Conservation (phyloP, 2,888 invertebrate genomes). For the Ochlodes sylvanus region DNA sequence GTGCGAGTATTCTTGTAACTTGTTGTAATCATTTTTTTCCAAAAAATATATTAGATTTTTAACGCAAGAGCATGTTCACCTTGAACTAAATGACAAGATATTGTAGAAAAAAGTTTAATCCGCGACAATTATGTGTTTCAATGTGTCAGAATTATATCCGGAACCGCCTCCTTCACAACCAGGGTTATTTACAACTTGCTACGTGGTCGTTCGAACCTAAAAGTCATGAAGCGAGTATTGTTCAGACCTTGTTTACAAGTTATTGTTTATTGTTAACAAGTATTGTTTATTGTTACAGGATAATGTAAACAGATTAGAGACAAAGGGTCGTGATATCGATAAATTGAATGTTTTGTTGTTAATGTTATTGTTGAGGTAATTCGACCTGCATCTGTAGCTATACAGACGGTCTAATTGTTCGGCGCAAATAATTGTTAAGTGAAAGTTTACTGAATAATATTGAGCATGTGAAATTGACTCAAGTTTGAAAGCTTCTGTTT, state of each 20-base stretch:
- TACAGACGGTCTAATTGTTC: slow-evolving; percentile 44
- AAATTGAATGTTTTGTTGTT: slow-evolving; percentile 41
- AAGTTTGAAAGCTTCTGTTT: neutral
- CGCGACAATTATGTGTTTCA: too few species aligned
- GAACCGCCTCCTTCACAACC: neutral
- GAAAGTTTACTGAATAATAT: slow-evolving; percentile 43
- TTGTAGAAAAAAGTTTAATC: too few species aligned
- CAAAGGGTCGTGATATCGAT: slow-evolving; percentile 24
- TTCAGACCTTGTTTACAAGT: slow-evolving; percentile 20
- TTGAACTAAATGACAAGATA: too few species aligned
- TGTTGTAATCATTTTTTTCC: too few species aligned
- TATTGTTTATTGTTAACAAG: slow-evolving; percentile 20
- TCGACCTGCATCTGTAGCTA: slow-evolving; percentile 39
- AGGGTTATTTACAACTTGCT: neutral
- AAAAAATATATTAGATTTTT: too few species aligned
- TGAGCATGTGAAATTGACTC: neutral
- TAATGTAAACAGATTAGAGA: slow-evolving; percentile 21
- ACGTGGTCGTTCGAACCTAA: neutral
- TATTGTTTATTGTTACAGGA: slow-evolving; percentile 23
- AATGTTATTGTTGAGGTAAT: slow-evolving; percentile 45
- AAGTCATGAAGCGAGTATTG: slow-evolving; percentile 12
- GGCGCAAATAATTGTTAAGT: slow-evolving; percentile 38
- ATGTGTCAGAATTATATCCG: too few species aligned
- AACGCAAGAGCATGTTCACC: too few species aligned
- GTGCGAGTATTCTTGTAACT: too few species aligned